Percentiles rank a stretch among this genome's conserved stretches.
Conservation (phyloP, 2,113 vertebrate genomes). For the Loxodonta africana region DNA sequence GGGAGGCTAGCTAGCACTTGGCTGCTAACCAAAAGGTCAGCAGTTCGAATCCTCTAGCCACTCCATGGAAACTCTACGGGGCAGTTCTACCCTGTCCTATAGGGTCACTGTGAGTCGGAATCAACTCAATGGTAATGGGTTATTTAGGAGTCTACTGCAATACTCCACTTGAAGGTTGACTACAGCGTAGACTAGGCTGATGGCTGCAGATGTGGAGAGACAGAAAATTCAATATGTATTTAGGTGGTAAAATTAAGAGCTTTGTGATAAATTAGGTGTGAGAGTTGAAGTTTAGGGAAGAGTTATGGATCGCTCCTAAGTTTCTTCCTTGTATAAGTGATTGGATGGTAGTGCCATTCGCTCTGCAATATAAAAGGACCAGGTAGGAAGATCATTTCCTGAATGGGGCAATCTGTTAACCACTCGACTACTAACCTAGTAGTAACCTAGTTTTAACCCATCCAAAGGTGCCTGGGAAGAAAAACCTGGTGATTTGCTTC, state of each 20-base stretch:
- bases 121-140: too few species aligned
- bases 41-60: too few species aligned
- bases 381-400: neutral
- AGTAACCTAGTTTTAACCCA: too few species aligned
- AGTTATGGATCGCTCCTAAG: neutral
- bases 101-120: too few species aligned
- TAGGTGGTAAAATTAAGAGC: neutral
- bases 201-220: neutral
- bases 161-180: neutral
- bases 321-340: neutral
- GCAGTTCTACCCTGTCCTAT: too few species aligned
- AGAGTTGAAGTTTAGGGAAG: neutral
- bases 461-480: neutral
- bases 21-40: too few species aligned
- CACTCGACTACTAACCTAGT: neutral
- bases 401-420: neutral
- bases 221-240: neutral
- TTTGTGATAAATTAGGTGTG: constrained; percentile 3
- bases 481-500: neutral
- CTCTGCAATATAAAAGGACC: neutral
- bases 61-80: too few species aligned
- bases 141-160: neutral
- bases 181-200: neutral
- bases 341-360: neutral
- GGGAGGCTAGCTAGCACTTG: neutral